phyloP scores from a whole-genome alignment of 2,113 vertebrate genomes.

The Enhydra lutris region DNA sequence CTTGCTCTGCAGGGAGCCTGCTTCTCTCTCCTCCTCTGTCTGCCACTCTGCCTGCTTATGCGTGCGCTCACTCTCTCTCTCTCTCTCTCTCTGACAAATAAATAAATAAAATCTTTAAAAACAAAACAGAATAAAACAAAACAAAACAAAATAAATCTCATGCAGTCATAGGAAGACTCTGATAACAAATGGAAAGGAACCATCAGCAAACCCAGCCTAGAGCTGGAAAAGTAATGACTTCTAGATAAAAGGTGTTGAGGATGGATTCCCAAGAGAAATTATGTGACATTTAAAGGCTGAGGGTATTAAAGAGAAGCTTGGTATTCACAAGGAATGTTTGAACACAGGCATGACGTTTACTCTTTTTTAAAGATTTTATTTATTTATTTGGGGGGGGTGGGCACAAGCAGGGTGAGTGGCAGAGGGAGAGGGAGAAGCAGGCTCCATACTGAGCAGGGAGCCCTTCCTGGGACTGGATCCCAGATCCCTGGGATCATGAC shows the following conservation, averaged over 20 bases:
- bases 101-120: not conserved
- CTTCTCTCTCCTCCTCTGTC: too few species aligned
- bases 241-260: not conserved
- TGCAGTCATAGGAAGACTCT: not conserved
- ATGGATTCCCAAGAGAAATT: not conserved
- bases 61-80: too few species aligned
- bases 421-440: not conserved
- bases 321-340: not conserved
- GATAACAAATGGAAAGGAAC: not conserved
- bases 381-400: not conserved
- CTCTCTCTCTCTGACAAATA: too few species aligned
- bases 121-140: not conserved
- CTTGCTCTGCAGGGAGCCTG: too few species aligned
- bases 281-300: not conserved
- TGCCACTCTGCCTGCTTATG: too few species aligned
- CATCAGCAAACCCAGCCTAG: fast-evolving
- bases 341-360: not conserved
- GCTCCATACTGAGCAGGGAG: not conserved
- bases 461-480: not conserved
- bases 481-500: not conserved
- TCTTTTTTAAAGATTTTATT: not conserved
- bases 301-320: not conserved
- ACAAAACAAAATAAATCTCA: not conserved
- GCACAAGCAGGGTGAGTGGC: not conserved
- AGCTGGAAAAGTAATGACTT: not conserved